These are phyloP conservation scores for Eidolon dupreanum DNA, from an alignment of 2,797 vertebrate species.

Conservation along the genomic window DNA sequence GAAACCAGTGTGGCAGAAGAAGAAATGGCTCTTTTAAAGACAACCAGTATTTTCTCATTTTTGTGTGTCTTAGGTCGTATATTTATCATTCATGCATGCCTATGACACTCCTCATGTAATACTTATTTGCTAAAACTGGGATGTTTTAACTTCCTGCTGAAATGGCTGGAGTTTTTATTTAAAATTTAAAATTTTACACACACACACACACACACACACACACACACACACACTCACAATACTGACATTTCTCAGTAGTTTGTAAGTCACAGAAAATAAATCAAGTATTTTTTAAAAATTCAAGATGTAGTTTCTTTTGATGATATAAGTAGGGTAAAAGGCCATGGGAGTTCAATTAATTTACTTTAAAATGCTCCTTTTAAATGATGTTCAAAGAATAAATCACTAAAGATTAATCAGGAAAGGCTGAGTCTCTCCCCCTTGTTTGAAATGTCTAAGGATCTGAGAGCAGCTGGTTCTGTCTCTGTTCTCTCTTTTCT, in stretches of 20 bases:
- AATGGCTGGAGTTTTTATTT: conserved; percentile 28
- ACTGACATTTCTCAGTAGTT: neutral
- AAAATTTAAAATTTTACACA: neutral
- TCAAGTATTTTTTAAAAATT: conserved; percentile 31
- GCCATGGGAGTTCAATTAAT: conserved; percentile 64
- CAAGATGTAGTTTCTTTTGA: conserved; percentile 67
- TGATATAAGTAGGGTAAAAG: conserved; percentile 56
- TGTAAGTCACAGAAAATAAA: conserved; percentile 58
- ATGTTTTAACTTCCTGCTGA: neutral
- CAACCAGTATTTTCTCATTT: neutral
- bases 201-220: neutral
- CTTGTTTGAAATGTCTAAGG: conserved; percentile 49
- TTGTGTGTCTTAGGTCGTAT: neutral
- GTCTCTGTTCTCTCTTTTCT: conserved; percentile 37
- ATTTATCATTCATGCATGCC: neutral
- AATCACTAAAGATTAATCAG: conserved; percentile 70
- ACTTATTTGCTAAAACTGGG: neutral
- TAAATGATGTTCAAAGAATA: conserved; percentile 66
- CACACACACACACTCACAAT: neutral
- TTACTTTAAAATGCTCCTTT: conserved; percentile 70
- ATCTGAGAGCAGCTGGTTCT: conserved; percentile 47
- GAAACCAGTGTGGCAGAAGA: neutral
- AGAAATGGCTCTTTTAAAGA: neutral
- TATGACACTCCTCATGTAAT: neutral
- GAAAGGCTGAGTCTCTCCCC: conserved; percentile 11